Percentiles rank a stretch among this genome's conserved stretches.
Evolutionary conservation across 2,797 vertebrate genomes (phyloP).

Genomic region (Percopsis omiscomaycus): DNA sequence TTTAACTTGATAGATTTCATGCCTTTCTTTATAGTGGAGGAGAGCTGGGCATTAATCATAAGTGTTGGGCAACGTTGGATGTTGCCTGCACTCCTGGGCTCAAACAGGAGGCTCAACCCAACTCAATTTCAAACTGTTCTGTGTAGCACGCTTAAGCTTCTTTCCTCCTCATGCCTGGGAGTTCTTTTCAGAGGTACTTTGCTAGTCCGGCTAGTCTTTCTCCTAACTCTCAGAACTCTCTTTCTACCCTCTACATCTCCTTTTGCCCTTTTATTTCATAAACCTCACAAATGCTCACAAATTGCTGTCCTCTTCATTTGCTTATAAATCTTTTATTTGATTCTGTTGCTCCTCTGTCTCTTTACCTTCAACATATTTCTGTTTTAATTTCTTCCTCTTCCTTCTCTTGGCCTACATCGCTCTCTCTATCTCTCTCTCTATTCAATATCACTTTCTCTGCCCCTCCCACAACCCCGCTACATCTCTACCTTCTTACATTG

Average conservation of each 20-base stretch:
- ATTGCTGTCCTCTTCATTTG: slow-evolving; percentile 20
- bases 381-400: not conserved
- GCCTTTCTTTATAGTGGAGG: slow-evolving; percentile 42
- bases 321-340: not conserved
- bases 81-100: slow-evolving; percentile 32
- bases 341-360: not conserved
- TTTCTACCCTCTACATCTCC: slow-evolving; percentile 13
- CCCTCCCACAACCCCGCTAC: not conserved
- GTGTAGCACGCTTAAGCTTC: not conserved
- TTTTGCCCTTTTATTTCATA: slow-evolving; percentile 29
- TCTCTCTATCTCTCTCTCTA: slow-evolving; percentile 29
- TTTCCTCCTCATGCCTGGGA: slow-evolving; percentile 22
- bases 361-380: not conserved
- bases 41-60: slow-evolving; percentile 34
- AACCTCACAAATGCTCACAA: slow-evolving; percentile 32
- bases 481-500: slow-evolving; percentile 3
- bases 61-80: slow-evolving; percentile 38
- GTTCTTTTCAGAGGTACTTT: slow-evolving; percentile 37
- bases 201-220: slow-evolving; percentile 14
- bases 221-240: slow-evolving; percentile 17
- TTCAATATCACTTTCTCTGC: not conserved
- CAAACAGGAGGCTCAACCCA: slow-evolving; percentile 33
- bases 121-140: slow-evolving; percentile 36
- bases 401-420: slow-evolving; percentile 33
- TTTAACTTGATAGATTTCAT: slow-evolving; percentile 61